A percentile compares a stretch with the other conserved stretches of the same genome.
Conservation (phyloP, 1,140 invertebrate species). For the Drosophila melanica region DNA sequence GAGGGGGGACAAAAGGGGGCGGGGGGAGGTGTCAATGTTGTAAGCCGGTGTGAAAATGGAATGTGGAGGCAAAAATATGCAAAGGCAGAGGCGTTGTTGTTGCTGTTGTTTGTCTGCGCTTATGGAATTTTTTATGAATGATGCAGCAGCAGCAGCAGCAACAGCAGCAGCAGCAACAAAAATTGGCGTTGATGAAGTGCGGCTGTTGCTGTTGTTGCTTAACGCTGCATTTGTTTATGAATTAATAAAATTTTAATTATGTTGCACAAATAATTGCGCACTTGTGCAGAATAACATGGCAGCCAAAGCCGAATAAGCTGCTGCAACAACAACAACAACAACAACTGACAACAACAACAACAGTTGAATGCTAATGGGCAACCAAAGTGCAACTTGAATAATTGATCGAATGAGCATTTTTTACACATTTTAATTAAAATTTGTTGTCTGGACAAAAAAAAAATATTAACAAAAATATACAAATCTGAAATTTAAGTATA, state of each 20-base stretch:
- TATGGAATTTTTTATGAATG: slow-evolving; percentile 76
- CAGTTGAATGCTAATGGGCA: slow-evolving; percentile 14
- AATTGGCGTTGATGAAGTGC: slow-evolving; percentile 46
- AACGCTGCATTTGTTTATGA: slow-evolving; percentile 69
- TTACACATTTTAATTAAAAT: slow-evolving; percentile 35
- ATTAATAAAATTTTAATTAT: slow-evolving; percentile 79
- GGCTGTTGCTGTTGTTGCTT: slow-evolving; percentile 11
- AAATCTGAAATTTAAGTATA: too few species aligned
- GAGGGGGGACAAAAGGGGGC: background rate
- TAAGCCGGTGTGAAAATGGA: slow-evolving; percentile 52
- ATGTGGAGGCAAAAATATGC: slow-evolving; percentile 30
- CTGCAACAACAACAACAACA: slow-evolving; percentile 20
- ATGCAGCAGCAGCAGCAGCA: slow-evolving; percentile 53
- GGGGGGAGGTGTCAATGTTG: slow-evolving; percentile 21
- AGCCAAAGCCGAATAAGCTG: slow-evolving; percentile 7
- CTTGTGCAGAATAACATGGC: slow-evolving; percentile 62
- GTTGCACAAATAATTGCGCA: slow-evolving; percentile 76
- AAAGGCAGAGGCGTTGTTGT: slow-evolving; percentile 3
- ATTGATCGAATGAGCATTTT: slow-evolving; percentile 23
- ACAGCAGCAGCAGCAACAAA: slow-evolving; percentile 24
- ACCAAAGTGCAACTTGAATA: slow-evolving; percentile 28
- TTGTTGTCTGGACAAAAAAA: background rate
- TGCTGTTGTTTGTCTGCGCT: slow-evolving; percentile 49
- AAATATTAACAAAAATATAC: background rate
- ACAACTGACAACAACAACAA: slow-evolving; percentile 29